Base-by-base conservation (phyloP, 2,113 vertebrate genomes). In the Zingel zingel region DNA sequence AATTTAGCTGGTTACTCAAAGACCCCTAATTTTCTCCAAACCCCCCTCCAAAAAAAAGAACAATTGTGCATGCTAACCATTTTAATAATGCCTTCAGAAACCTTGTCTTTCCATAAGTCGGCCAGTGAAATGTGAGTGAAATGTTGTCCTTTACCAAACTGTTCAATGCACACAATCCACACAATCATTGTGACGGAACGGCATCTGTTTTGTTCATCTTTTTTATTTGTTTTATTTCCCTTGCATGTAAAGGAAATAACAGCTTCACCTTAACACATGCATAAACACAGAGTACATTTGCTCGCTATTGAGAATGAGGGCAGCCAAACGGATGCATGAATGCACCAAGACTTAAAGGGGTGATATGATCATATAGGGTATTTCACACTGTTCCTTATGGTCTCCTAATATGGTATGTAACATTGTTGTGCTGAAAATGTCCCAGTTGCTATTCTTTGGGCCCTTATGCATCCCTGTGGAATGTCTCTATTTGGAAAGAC, bases 1-100 rank as follows among this genome's bases (percentile, higher is more conserved):
- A 15, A 62, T 76, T 61, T 61, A 79, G 23, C 61, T 62, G 36
- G 14, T 23, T 39, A 57, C 54, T 62, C 27, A 64, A 59, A 82
- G 6, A 56, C 16, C 23, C 47, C 6, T 9, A 21, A 58, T 25
- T 50, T 5, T 30, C 61, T 47, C 30, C 71, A 48, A 33, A 25
- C 51, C 8, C 11, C 11, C 25, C 16, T 56, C 54, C 7, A 61
- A 65, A 63, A 50, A 8, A 61, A 59, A 70, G 25, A 10, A 7
- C 6, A 48, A 30, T 12, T 43, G 2, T 59, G 54, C 48, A 56
- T 16, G 18, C 2, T 30, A 36, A 57, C 14, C 51, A 13, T 43
- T 50, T 48, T 16, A 57, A 77, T 21, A 23, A 62, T 14, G 1
- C 14, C 53, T 0, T 77, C 3, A 63, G 50, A 30, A 64, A 50